phyloP scores from a whole-genome alignment of 2,797 vertebrate species.

The Danio tinwini region DNA sequence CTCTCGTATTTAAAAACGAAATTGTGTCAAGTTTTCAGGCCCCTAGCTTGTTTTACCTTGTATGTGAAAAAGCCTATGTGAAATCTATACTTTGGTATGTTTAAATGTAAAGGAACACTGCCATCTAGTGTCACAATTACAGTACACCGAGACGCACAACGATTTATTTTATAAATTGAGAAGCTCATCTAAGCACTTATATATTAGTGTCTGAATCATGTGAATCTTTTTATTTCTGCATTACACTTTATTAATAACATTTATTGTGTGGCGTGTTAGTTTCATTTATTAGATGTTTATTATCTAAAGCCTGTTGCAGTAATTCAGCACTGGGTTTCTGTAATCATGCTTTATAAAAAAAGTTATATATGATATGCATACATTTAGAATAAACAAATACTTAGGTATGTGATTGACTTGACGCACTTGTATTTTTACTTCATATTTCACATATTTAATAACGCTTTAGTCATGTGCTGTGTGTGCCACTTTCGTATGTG shows the following conservation, averaged over 20 bases:
- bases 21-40: neutral
- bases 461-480: neutral
- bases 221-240: neutral
- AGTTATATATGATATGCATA: too few species aligned
- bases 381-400: too few species aligned
- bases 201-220: neutral
- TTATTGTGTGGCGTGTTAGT: too few species aligned
- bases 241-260: neutral
- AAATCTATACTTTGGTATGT: neutral
- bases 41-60: too few species aligned
- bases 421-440: neutral
- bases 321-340: too few species aligned
- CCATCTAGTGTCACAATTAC: conserved; percentile 19
- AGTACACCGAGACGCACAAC: neutral
- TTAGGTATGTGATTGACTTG: too few species aligned
- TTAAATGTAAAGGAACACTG: conserved; percentile 12
- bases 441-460: neutral
- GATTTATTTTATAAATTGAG: neutral
- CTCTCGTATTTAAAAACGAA: neutral
- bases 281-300: too few species aligned
- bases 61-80: neutral
- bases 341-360: neutral
- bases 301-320: too few species aligned
- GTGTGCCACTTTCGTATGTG: neutral
- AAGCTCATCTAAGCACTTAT: neutral